A percentile compares a stretch with the other conserved stretches of the same genome.
Evolutionary conservation across 2,888 invertebrate genomes (phyloP).

Genomic region (Xestia sexstrigata): DNA sequence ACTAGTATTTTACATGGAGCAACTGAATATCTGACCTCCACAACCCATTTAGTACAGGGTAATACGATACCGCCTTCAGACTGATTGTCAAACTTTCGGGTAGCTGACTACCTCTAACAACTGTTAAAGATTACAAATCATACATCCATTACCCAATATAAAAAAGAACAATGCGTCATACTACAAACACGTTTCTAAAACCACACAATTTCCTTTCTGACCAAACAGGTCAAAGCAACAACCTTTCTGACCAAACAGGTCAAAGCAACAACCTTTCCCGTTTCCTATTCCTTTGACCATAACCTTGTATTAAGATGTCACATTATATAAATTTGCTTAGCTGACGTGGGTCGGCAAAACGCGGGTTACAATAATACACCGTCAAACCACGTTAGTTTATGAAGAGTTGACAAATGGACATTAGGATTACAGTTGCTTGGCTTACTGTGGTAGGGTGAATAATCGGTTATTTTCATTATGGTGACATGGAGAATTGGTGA

Average conservation of each 20-base stretch:
- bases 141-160: background rate
- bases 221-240: constrained; percentile 21
- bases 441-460: constrained; percentile 7
- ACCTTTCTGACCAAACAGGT: constrained; percentile 10
- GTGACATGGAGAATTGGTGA: background rate
- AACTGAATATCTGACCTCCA: background rate
- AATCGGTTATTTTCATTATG: background rate
- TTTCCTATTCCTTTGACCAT: constrained; percentile 16
- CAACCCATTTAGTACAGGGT: background rate
- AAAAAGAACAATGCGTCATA: background rate
- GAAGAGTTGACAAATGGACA: constrained; percentile 37
- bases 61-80: background rate
- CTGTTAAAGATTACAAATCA: background rate
- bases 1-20: background rate
- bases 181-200: background rate
- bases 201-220: constrained; percentile 14
- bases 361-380: constrained; percentile 22
- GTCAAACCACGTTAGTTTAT: constrained; percentile 45
- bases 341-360: constrained; percentile 59
- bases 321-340: constrained; percentile 55
- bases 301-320: constrained; percentile 49
- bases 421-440: constrained; percentile 28
- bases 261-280: constrained; percentile 14
- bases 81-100: background rate
- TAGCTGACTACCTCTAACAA: background rate